Evolutionary conservation across 2,113 vertebrate genomes (phyloP).

Genomic region (Stegostoma tigrinum): DNA sequence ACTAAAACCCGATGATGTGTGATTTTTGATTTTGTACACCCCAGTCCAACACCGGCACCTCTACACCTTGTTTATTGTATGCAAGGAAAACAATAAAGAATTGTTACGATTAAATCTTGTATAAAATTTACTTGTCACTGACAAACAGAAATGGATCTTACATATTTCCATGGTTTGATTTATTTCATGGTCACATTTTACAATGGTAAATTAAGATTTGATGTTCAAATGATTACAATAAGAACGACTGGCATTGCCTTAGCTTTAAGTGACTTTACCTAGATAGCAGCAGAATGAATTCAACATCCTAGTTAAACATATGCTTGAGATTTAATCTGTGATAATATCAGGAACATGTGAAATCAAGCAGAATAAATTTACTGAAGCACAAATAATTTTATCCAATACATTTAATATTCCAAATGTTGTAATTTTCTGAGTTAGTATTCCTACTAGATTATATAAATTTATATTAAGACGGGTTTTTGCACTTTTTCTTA

Average conservation of each 20-base stretch:
- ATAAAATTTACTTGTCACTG: neutral
- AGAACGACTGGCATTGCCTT: neutral
- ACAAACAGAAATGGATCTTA: neutral
- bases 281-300: neutral
- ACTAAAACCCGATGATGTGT: too few species aligned
- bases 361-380: neutral
- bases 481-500: neutral
- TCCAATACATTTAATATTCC: neutral
- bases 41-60: too few species aligned
- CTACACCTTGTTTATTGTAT: neutral
- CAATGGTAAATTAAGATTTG: neutral
- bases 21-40: too few species aligned
- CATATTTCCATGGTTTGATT: neutral
- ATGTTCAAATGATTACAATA: neutral
- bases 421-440: neutral
- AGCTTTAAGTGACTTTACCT: neutral
- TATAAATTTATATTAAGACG: neutral
- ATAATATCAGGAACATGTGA: neutral
- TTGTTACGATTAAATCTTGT: neutral
- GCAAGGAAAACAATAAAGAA: neutral
- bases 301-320: neutral
- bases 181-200: neutral
- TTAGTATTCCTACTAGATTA: neutral
- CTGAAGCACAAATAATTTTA: neutral
- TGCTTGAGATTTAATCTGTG: neutral